phyloP scores from a whole-genome alignment of 1,140 invertebrate genomes.

The Drosophila ficusphila region DNA sequence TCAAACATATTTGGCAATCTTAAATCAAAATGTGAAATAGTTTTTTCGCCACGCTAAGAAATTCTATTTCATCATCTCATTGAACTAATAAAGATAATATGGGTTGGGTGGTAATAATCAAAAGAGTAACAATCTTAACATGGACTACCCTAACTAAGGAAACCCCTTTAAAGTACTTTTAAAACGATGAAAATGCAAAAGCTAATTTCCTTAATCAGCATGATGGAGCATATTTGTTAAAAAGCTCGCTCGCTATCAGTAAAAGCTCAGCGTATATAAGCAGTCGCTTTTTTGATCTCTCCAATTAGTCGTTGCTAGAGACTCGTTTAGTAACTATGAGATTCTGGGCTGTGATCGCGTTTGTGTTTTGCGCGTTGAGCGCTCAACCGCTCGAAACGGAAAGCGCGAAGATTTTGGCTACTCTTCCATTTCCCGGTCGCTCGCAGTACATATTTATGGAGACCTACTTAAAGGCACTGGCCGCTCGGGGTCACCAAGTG shows the following conservation, averaged over 20 bases:
- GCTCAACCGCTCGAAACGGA: slow-evolving; percentile 13
- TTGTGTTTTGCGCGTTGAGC: slow-evolving; percentile 29
- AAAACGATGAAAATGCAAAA: slow-evolving; percentile 12
- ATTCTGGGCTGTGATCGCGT: slow-evolving; percentile 2
- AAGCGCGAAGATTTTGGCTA: slow-evolving; percentile 69
- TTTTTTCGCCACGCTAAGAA: not conserved
- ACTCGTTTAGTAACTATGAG: slow-evolving; percentile 36
- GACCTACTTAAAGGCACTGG: slow-evolving; percentile 85
- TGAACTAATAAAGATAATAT: not conserved
- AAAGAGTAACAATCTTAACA: not conserved
- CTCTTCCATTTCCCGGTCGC: slow-evolving; percentile 84
- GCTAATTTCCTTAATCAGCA: slow-evolving; percentile 12
- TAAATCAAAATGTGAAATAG: not conserved
- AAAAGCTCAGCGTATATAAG: slow-evolving; percentile 16
- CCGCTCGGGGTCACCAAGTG: slow-evolving; percentile 85
- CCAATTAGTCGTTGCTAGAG: slow-evolving; percentile 3
- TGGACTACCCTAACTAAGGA: not conserved
- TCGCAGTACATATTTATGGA: slow-evolving; percentile 86
- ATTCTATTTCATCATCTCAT: not conserved
- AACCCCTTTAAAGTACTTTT: not conserved
- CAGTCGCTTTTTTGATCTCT: not conserved
- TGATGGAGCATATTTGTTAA: slow-evolving; percentile 7
- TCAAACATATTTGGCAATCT: not conserved
- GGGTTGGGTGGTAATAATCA: too few relatives aligned
- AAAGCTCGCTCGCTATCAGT: slow-evolving; percentile 11